Percentiles rank a stretch among this genome's conserved stretches.
phyloP scores from a whole-genome alignment of 2,888 invertebrate species.

The Drosophila paramelanica region DNA sequence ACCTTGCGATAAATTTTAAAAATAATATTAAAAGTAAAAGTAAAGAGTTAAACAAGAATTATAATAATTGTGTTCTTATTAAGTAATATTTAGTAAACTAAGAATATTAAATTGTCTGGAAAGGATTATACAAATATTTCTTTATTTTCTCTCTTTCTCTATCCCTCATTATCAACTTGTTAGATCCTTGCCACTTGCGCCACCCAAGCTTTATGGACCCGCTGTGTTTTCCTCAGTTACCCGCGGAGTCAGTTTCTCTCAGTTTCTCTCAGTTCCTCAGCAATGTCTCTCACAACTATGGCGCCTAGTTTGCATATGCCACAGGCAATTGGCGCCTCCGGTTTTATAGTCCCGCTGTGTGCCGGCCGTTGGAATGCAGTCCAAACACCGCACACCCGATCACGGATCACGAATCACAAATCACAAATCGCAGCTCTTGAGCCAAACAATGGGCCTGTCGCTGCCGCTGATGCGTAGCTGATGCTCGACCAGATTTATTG shows the following conservation, averaged over 20 bases:
- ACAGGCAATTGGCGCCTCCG: slow-evolving; percentile 37
- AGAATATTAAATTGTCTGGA: not conserved
- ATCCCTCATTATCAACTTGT: not conserved
- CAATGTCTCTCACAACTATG: slow-evolving; percentile 11
- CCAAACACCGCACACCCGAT: not conserved
- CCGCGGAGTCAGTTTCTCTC: not conserved
- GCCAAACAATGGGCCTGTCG: slow-evolving; percentile 63
- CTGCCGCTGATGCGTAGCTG: slow-evolving; percentile 69
- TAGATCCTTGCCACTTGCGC: slow-evolving; percentile 18
- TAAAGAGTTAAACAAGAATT: no score
- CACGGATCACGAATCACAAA: not conserved
- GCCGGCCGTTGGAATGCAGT: not conserved
- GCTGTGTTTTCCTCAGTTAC: slow-evolving; percentile 17
- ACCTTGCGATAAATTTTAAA: no score
- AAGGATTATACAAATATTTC: not conserved
- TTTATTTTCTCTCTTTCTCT: not conserved
- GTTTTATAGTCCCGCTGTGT: slow-evolving; percentile 43
- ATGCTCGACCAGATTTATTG: slow-evolving; percentile 71
- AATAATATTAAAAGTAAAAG: no score
- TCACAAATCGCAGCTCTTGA: slow-evolving; percentile 51
- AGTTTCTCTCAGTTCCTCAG: not conserved
- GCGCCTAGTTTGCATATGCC: slow-evolving; percentile 49
- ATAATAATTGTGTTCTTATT: no score
- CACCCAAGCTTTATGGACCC: slow-evolving; percentile 25
- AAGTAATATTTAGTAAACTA: not conserved